phyloP scores from a whole-genome alignment of 2,888 invertebrate species.

The Lucinisca nassula region DNA sequence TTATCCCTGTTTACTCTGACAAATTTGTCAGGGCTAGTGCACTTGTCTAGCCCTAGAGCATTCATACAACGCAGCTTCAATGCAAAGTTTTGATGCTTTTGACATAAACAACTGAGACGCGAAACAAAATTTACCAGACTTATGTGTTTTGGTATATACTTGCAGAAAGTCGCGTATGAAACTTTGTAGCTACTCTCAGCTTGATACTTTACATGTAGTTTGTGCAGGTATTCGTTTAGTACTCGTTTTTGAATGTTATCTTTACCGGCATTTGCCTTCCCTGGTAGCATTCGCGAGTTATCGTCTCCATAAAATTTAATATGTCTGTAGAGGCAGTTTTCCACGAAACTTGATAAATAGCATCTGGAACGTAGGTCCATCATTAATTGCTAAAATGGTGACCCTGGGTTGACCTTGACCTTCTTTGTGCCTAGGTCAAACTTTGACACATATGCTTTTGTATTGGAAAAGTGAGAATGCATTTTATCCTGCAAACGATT shows the following conservation, averaged over 20 bases:
- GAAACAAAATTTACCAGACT: constrained; percentile 38
- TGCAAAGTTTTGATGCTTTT: constrained; percentile 51
- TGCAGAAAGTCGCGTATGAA: constrained; percentile 40
- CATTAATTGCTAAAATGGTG: no score
- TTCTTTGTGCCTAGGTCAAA: no score
- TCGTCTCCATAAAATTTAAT: constrained; percentile 49
- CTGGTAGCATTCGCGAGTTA: constrained; percentile 47
- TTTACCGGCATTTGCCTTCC: constrained; percentile 52
- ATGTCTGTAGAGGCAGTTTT: no score
- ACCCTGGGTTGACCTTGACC: no score
- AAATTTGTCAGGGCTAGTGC: constrained; percentile 56
- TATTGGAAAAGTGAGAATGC: no score
- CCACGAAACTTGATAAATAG: no score
- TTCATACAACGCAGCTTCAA: constrained; percentile 44
- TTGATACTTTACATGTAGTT: constrained; percentile 47
- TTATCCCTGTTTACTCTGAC: constrained; percentile 9
- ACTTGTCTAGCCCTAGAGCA: not conserved
- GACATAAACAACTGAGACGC: constrained; percentile 45
- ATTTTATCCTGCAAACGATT: no score
- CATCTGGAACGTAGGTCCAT: no score
- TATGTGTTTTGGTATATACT: constrained; percentile 28
- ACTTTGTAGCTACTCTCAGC: constrained; percentile 33
- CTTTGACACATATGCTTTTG: no score
- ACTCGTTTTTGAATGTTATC: constrained; percentile 51
- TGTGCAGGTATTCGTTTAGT: constrained; percentile 56